A percentile compares a stretch with the other conserved stretches of the same genome.
phyloP scores from a whole-genome alignment of 1,140 invertebrate genomes.

The Anastrepha obliqua region DNA sequence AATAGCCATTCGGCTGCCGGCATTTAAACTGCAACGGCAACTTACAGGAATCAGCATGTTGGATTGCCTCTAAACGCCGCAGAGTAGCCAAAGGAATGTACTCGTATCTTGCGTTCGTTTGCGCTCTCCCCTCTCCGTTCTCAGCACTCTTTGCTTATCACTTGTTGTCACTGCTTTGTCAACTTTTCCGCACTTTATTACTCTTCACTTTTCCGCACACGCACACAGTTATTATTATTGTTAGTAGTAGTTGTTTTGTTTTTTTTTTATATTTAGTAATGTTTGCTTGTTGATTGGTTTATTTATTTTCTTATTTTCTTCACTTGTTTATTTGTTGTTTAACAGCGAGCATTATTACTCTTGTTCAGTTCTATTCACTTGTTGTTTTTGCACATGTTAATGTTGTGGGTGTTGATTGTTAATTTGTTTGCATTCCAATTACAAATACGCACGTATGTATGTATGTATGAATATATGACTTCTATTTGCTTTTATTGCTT shows the following conservation, averaged over 20 bases:
- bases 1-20: conserved; percentile 24
- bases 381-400: neutral
- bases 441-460: neutral
- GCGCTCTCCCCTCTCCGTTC: neutral
- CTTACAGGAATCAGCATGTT: conserved; percentile 2
- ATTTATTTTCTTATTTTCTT: conserved; percentile 9
- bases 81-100: neutral
- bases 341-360: neutral
- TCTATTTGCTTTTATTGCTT: conserved; percentile 6
- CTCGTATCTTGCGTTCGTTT: neutral
- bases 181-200: neutral
- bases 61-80: neutral
- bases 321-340: neutral
- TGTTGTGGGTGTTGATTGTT: conserved; percentile 15
- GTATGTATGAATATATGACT: neutral
- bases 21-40: conserved; percentile 11
- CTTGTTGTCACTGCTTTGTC: conserved; percentile 10
- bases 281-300: conserved; percentile 36
- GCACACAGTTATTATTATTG: neutral
- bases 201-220: neutral
- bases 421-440: conserved; percentile 34
- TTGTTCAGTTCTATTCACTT: neutral
- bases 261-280: neutral
- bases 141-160: conserved; percentile 14
- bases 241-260: neutral